Evolutionary conservation across 1,140 invertebrate genomes (phyloP).

Genomic region (Hypsibius dujardini): DNA sequence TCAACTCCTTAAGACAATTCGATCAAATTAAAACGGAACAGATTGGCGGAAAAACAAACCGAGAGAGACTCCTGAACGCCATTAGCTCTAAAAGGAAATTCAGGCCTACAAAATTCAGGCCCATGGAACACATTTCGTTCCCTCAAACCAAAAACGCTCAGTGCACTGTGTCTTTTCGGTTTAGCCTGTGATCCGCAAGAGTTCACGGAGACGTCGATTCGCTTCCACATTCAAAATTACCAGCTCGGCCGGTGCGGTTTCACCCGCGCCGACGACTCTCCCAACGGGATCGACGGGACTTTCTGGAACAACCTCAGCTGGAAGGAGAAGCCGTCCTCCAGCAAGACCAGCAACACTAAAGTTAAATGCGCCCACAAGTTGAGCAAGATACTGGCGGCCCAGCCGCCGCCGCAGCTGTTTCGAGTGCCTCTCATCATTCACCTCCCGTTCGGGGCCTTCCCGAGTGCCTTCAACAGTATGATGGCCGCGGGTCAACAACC

Average conservation of each 20-base stretch:
- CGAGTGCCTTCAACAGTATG: neutral
- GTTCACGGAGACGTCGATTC: neutral
- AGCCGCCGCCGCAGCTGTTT: neutral
- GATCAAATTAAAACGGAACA: too few relatives aligned
- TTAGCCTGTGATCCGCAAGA: conserved; percentile 15
- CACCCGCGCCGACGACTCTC: neutral
- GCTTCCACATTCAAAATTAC: conserved; percentile 8
- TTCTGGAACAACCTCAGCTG: conserved; percentile 13
- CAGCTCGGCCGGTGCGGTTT: conserved; percentile 5
- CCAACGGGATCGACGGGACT: neutral
- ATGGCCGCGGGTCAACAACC: too few relatives aligned
- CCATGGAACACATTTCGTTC: neutral
- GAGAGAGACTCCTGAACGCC: too few relatives aligned
- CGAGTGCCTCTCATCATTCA: neutral
- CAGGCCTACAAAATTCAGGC: neutral
- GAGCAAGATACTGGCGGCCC: neutral
- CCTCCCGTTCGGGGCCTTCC: conserved; percentile 7
- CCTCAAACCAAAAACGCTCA: neutral
- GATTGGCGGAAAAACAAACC: too few relatives aligned
- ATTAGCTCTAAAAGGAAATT: too few relatives aligned
- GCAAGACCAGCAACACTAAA: conserved; percentile 3
- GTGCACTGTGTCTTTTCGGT: neutral
- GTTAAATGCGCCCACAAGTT: conserved; percentile 11
- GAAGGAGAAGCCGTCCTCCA: conserved; percentile 10
- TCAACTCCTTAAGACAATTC: too few relatives aligned